Evolutionary conservation across 1,140 invertebrate species (phyloP).

Genomic region (Lethocerus indicus): DNA sequence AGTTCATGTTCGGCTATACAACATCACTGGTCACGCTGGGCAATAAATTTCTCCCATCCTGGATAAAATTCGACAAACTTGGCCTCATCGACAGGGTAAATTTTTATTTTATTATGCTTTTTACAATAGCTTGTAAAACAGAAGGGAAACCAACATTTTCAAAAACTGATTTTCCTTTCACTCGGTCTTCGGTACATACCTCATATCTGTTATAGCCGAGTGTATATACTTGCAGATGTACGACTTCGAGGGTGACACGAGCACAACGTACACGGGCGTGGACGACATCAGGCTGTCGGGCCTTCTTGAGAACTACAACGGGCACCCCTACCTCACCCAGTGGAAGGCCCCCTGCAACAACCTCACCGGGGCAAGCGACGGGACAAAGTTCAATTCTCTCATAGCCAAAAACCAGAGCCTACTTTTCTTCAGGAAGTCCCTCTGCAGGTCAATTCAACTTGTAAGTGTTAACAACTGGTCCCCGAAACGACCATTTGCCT

Average conservation of each 20-base stretch:
- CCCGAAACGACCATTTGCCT: too few species aligned
- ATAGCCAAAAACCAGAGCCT: slow-evolving; percentile 47
- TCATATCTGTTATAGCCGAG: too few species aligned
- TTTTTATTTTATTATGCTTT: slow-evolving; percentile 5
- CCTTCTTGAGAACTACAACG: slow-evolving; percentile 58
- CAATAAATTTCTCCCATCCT: slow-evolving; percentile 53
- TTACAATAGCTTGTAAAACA: not conserved
- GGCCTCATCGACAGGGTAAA: slow-evolving; percentile 66
- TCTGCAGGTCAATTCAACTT: slow-evolving; percentile 55
- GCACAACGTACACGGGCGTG: slow-evolving; percentile 61
- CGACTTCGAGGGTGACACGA: slow-evolving; percentile 60
- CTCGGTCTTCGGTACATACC: not conserved
- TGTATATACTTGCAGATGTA: slow-evolving; percentile 51
- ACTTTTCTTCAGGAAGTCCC: slow-evolving; percentile 62
- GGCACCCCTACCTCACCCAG: slow-evolving; percentile 47
- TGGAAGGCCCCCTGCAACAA: slow-evolving; percentile 62
- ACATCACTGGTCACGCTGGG: slow-evolving; percentile 54
- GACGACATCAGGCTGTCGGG: slow-evolving; percentile 40
- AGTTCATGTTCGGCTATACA: slow-evolving; percentile 71
- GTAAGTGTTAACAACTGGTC: slow-evolving; percentile 39
- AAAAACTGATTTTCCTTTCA: not conserved
- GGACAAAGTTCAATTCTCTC: slow-evolving; percentile 60
- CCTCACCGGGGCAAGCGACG: slow-evolving; percentile 62
- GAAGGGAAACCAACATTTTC: not conserved
- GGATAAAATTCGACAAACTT: slow-evolving; percentile 66